Percentiles rank a stretch among this genome's conserved stretches.
These are phyloP conservation scores for Andrena marginata DNA, from an alignment of 2,888 invertebrate species.

Conservation along the genomic window DNA sequence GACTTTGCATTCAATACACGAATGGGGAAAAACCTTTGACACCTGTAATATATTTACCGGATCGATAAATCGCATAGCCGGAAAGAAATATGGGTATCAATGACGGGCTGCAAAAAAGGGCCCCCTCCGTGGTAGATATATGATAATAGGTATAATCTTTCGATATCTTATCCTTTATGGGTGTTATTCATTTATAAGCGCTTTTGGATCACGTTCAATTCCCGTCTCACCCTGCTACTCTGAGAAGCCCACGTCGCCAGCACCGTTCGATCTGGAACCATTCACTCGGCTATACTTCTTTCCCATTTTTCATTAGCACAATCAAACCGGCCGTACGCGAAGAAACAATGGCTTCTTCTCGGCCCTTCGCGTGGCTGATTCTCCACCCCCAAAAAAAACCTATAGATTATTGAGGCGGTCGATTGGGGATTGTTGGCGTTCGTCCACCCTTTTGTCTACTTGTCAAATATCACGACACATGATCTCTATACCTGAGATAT, in stretches of 20 bases:
- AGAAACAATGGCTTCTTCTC: slow-evolving; percentile 74
- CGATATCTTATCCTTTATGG: slow-evolving; percentile 77
- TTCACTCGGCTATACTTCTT: slow-evolving; percentile 73
- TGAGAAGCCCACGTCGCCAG: slow-evolving; percentile 31
- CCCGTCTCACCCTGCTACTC: slow-evolving; percentile 51
- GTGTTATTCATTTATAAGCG: slow-evolving; percentile 79
- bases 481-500: slow-evolving; percentile 21
- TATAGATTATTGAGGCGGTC: slow-evolving; percentile 66
- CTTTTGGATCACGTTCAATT: slow-evolving; percentile 81
- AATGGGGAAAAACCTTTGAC: slow-evolving; percentile 29
- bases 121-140: slow-evolving; percentile 63
- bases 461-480: slow-evolving; percentile 29
- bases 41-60: slow-evolving; percentile 42
- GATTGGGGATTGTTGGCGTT: slow-evolving; percentile 56
- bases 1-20: slow-evolving; percentile 13
- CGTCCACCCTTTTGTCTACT: slow-evolving; percentile 44
- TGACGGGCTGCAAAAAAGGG: slow-evolving; percentile 46
- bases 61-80: slow-evolving; percentile 39
- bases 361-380: slow-evolving; percentile 53
- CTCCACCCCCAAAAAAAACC: slow-evolving; percentile 56
- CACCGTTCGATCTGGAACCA: slow-evolving; percentile 49
- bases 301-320: slow-evolving; percentile 80
- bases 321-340: slow-evolving; percentile 70
- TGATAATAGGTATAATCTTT: slow-evolving; percentile 76
- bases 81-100: slow-evolving; percentile 49